Evolutionary conservation across 2,113 vertebrate genomes (phyloP).

Genomic region (Antechinus stuartii): DNA sequence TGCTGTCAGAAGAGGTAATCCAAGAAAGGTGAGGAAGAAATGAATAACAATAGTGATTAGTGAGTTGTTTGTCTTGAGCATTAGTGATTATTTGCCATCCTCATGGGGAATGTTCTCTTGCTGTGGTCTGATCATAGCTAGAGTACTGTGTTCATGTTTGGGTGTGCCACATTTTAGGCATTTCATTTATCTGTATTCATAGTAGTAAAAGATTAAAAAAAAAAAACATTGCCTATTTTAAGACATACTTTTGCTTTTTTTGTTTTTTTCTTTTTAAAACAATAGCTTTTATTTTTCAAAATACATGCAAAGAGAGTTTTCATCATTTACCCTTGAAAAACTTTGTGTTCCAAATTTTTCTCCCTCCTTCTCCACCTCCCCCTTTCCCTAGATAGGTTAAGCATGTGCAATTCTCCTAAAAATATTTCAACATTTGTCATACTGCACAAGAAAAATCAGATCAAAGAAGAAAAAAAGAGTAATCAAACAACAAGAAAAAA

Average conservation of each 20-base stretch:
- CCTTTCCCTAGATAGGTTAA: no score
- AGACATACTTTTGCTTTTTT: background rate
- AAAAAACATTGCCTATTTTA: background rate
- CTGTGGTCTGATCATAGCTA: background rate
- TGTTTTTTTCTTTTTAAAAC: no score
- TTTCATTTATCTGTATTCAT: background rate
- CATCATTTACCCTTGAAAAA: no score
- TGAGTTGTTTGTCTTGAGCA: background rate
- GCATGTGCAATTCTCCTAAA: no score
- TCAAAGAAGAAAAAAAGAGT: no score
- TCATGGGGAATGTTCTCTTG: background rate
- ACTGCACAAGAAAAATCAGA: no score
- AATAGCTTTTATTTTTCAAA: no score
- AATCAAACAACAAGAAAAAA: no score
- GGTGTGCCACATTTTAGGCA: background rate
- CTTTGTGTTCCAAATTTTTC: no score
- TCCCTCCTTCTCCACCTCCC: no score
- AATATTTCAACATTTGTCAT: no score
- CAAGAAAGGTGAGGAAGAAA: background rate
- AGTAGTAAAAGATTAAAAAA: background rate
- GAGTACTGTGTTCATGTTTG: background rate
- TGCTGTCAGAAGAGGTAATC: background rate
- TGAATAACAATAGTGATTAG: background rate
- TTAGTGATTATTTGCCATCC: background rate
- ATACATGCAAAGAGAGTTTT: no score